Evolutionary conservation across 1,140 invertebrate genomes (phyloP), one percentile per base, ranked within the genome.

Genomic region (Coptotermes formosanus): DNA sequence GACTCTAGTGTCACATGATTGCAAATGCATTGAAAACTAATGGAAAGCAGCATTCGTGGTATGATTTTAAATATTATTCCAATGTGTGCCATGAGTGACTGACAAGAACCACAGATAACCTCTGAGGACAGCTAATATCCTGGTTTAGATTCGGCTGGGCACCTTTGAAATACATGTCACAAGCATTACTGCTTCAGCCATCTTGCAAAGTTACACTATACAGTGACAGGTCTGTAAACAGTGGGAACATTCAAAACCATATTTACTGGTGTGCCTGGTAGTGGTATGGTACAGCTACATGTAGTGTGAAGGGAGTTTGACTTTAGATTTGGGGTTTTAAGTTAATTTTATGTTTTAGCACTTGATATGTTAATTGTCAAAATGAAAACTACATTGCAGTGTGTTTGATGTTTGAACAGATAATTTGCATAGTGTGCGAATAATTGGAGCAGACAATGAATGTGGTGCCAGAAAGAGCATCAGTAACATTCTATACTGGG

Each of bases 401-500:
- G 59, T n/a, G 4, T 64, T 64, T 23, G 7, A n/a, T 75, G n/a
- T 75, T 75, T 75, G 7, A 75, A 75, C 64, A 75, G 64, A 75
- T 75, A 75, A 75, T 75, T 75, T 75, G 64, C 0, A 9, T 7
- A 75, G 64, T 30, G 64, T 75, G 64, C 7, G 3, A 25, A 12
- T 75, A 16, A 75, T 8, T 75, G 64, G n/a, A n/a, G n/a, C 64
- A 75, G 64, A 30, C 8, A 30, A 30, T n/a, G 64, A 75, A 75
- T 75, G n/a, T 75, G 25, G 8, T 30, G n/a, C n/a, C 64, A 75
- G n/a, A 75, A 30, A 75, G n/a, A 75, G 14, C n/a, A 75, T 75
- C 64, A 75, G 25, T 75, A 75, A 75, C 64, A 75, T 75, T 16
- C 64, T 75, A 14, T 75, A 75, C 64, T 75, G 64, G 64, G 64